Evolutionary conservation across 2,888 invertebrate species (phyloP), one percentile per base, ranked within the genome.

Genomic region (Netelia melanura): DNA sequence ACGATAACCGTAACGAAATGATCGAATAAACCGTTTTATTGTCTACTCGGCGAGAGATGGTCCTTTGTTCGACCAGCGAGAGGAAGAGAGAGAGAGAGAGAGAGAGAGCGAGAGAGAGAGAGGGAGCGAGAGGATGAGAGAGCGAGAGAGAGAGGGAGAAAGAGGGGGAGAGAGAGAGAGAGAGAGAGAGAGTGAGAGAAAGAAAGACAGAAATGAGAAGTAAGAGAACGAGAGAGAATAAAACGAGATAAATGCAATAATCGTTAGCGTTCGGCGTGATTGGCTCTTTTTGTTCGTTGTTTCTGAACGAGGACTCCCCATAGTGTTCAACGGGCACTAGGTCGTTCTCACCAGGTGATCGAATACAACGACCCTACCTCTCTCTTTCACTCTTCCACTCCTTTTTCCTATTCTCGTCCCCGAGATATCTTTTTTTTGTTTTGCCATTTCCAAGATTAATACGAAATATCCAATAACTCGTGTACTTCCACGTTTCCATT

Each of bases 221-320:
- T 21, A 58, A 58, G 21, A 58, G 48, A 48, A 48, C 48, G 5
- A 30, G 48, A 48, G 48, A 71, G 70, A 58, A 43, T 21, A 52
- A 38, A 58, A 78, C 52, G 65, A 68, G 54, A 81, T 72, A 72
- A 71, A 84, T 84, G 74, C 67, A 77, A 84, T 84, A 78, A 84
- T 81, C 77, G 72, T 67, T 65, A 80, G 61, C 79, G 80, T 77
- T 81, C 77, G 77, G 64, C 81, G 77, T 78, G 84, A 81, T 81
- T 81, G 58, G 48, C 48, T 64, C 74, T 68, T 74, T 76, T 64
- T 68, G 52, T 52, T 61, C 70, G 58, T 75, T 68, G 21, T 44
- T 54, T 21, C 68, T 52, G 25, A 25, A 52, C 44, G 64, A 8
- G 43, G 56, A 54, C 21, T 76, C 64, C 68, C 67, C 58, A 43